Percentiles rank a stretch among this genome's conserved stretches.
Evolutionary conservation across 2,113 vertebrate species (phyloP).

Genomic region (Passer domesticus): DNA sequence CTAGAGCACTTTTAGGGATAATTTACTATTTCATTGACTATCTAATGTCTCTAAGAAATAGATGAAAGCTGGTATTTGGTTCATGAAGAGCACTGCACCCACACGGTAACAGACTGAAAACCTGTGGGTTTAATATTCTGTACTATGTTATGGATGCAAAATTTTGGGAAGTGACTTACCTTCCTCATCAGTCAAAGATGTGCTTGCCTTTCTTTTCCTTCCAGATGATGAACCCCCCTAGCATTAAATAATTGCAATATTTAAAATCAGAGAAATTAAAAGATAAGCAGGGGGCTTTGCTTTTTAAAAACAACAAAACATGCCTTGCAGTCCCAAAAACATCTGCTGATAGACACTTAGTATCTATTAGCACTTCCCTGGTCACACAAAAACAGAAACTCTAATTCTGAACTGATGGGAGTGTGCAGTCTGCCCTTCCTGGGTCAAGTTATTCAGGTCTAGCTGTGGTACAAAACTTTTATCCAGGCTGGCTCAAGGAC

Average conservation of each 20-base stretch:
- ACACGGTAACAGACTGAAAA: not conserved
- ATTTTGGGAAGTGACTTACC: slow-evolving; percentile 38
- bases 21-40: not conserved
- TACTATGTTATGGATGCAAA: not conserved
- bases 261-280: not conserved
- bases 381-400: not conserved
- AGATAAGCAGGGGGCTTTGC: not conserved
- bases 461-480: not conserved
- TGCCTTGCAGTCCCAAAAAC: not conserved
- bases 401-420: not conserved
- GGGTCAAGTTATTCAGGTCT: not conserved
- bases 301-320: not conserved
- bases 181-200: slow-evolving; percentile 77
- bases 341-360: not conserved
- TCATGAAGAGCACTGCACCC: not conserved
- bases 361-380: not conserved
- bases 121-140: not conserved
- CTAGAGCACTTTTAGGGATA: not conserved
- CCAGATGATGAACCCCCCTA: slow-evolving; percentile 70
- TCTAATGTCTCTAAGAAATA: not conserved
- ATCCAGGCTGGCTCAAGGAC: not conserved
- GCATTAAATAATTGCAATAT: slow-evolving; percentile 30
- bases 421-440: not conserved
- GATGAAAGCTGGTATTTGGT: not conserved
- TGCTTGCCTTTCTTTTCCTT: slow-evolving; percentile 85